Evolutionary conservation across 2,113 vertebrate species (phyloP).

Genomic region (Periophthalmodon schlosseri): DNA sequence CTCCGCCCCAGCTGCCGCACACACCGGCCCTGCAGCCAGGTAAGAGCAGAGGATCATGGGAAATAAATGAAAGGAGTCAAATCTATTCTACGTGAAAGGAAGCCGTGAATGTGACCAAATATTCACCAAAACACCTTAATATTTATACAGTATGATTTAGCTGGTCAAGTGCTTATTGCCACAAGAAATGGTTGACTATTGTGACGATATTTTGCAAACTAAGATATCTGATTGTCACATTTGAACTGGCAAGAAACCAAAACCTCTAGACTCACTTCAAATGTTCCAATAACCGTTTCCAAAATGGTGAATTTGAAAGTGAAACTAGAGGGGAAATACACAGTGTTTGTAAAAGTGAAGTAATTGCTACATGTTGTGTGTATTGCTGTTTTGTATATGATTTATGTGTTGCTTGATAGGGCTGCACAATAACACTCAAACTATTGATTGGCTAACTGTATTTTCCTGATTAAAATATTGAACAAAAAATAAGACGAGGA

Average conservation of each 20-base stretch:
- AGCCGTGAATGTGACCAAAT: background rate
- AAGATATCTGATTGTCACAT: conserved; percentile 3
- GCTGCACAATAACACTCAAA: background rate
- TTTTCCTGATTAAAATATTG: background rate
- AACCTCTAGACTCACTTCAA: background rate
- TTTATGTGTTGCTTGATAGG: background rate
- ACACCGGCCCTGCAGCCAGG: conserved; percentile 69
- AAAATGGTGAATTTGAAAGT: background rate
- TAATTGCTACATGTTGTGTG: background rate
- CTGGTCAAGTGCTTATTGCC: background rate
- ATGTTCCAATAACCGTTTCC: background rate
- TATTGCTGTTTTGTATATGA: conserved; percentile 11
- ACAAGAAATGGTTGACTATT: background rate
- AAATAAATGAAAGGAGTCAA: background rate
- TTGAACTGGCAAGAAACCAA: background rate
- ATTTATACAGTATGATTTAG: conserved; percentile 1
- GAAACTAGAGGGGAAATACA: background rate
- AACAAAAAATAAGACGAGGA: background rate
- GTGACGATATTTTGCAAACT: background rate
- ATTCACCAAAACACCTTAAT: conserved; percentile 1
- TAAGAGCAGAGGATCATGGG: conserved; percentile 63
- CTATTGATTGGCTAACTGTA: background rate
- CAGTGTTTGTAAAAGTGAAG: background rate
- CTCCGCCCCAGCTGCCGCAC: conserved; percentile 32
- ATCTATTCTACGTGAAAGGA: conserved; percentile 2